Conservation (phyloP, 1,140 invertebrate species). For the Cardiocondyla obscurior region DNA sequence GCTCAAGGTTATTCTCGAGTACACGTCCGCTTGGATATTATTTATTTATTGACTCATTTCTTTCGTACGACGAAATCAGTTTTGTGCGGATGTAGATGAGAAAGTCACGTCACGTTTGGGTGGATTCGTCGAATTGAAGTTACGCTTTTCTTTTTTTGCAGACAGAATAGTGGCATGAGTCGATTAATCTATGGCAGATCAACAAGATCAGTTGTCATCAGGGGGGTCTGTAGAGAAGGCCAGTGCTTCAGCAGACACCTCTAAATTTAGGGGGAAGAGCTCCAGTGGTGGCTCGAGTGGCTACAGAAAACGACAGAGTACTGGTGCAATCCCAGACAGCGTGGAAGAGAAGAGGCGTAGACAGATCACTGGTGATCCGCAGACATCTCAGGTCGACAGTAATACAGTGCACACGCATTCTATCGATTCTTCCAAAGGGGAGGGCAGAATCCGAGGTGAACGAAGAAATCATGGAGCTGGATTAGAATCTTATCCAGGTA, state of each 20-base stretch:
- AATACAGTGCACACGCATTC: conserved; percentile 71
- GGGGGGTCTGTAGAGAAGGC: conserved; percentile 85
- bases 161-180: conserved; percentile 85
- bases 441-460: conserved; percentile 77
- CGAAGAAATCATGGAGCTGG: conserved; percentile 79
- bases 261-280: conserved; percentile 81
- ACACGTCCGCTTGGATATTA: not conserved
- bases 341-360: conserved; percentile 81
- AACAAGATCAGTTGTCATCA: conserved; percentile 84
- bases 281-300: conserved; percentile 74
- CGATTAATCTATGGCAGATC: conserved; percentile 85
- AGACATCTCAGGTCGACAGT: conserved; percentile 70
- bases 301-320: conserved; percentile 82
- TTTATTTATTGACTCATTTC: too few species aligned
- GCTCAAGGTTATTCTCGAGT: not conserved
- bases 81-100: not conserved
- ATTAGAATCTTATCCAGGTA: conserved; percentile 81
- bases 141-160: conserved; percentile 68
- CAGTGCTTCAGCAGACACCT: conserved; percentile 84
- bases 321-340: conserved; percentile 74
- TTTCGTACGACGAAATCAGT: not conserved
- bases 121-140: not conserved
- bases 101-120: not conserved
- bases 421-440: conserved; percentile 75
- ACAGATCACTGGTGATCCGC: conserved; percentile 74